Evolutionary conservation across 37 sponge, comb jelly and placozoan species (phyloP), one percentile per base, ranked within the genome.

Genomic region (Tethya wilhelma): DNA sequence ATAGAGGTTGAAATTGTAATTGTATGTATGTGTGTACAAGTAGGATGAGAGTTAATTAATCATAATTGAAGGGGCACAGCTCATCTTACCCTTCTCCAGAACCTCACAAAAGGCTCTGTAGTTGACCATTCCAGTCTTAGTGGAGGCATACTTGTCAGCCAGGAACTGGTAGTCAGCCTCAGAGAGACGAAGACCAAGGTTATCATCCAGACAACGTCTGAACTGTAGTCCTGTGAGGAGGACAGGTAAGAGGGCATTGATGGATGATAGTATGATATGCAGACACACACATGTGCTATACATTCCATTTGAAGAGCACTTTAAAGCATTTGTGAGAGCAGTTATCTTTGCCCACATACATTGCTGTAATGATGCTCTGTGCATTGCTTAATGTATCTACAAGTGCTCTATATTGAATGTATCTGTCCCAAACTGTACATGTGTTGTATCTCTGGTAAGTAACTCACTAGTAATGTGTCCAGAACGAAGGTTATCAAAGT

Each of bases 161-260:
- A 93, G 49, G 39, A 45, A 69, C 42, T 70, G 53, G 42, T 65
- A 88, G 69, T 96, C 97, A 26, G 40, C 69, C 44, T 90, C 89
- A 26, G 86, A 63, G 60, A 96, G 44, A 1, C 46, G 76, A 43
- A 96, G 69, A 4, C 86, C 86, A 59, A 97, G 80, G 64, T 91
- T 80, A 59, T 88, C 85, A 75, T 91, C 85, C 41, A 97, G 69
- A 56, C 90, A 94, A 7, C 97, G 81, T 72, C 84, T 84, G 59
- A 97, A 97, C 75, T 94, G 94, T 33, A 69, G 64, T 39, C 57
- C 97, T 97, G 86, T 19, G 46, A 11, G 30, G 19, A 26, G 36
- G 41, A 29, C 32, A 56, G 43, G 26, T 0, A 5, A n/a, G 12
- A 8, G n/a, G 7, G 19, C 70, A 20, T 36, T 9, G 26, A 33